These are phyloP conservation scores for Caenorhabditis wallacei DNA, from an alignment of 2,888 invertebrate genomes.

Conservation along the genomic window DNA sequence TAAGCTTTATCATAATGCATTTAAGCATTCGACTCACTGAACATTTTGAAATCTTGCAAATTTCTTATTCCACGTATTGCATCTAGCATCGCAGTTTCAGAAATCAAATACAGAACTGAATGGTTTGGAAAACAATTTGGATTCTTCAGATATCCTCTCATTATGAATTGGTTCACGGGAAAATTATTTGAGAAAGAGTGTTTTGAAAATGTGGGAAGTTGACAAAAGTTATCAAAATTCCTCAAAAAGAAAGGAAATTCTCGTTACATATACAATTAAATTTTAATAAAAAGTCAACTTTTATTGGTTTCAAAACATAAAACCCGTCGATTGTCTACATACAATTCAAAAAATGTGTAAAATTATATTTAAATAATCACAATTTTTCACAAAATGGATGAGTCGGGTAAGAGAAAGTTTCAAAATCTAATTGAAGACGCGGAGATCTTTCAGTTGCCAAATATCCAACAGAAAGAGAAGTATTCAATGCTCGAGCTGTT, in stretches of 20 bases:
- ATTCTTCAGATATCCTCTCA: too few species aligned
- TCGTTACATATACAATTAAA: too few species aligned
- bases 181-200: too few species aligned
- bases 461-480: conserved; percentile 70
- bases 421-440: conserved; percentile 70
- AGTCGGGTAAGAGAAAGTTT: conserved; percentile 67
- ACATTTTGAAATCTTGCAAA: conserved; percentile 1
- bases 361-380: background rate
- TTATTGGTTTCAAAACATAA: conserved; percentile 22
- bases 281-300: too few species aligned
- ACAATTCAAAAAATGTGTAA: background rate
- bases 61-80: too few species aligned
- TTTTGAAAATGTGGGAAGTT: too few species aligned
- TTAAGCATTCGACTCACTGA: background rate
- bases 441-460: conserved; percentile 68
- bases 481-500: conserved; percentile 67
- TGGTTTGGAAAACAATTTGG: too few species aligned
- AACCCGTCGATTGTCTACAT: conserved; percentile 39
- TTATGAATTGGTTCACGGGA: too few species aligned
- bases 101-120: too few species aligned
- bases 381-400: conserved; percentile 64
- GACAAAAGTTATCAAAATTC: too few species aligned
- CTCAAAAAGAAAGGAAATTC: too few species aligned
- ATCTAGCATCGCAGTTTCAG: background rate
- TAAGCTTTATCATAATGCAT: background rate